Conservation (phyloP, 2,113 vertebrate species). For the Xenus cinereus region DNA sequence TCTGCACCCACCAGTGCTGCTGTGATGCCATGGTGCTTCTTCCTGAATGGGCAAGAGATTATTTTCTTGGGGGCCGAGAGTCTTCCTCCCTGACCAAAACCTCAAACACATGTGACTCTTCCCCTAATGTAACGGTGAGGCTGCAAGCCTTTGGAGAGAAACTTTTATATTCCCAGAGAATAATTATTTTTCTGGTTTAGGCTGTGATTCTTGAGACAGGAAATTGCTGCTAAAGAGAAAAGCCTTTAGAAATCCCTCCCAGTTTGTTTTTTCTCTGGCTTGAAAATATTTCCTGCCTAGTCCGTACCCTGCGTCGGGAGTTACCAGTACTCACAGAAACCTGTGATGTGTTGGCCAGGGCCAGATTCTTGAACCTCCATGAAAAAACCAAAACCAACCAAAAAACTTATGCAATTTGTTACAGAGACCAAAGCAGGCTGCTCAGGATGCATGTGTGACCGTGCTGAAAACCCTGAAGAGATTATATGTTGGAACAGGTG, state of each 20-base stretch:
- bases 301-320: background rate
- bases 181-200: background rate
- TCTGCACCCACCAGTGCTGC: background rate
- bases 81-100: background rate
- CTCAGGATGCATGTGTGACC: background rate
- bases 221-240: background rate
- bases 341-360: background rate
- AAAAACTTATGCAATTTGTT: background rate
- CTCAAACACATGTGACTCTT: accelerated
- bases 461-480: background rate
- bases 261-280: background rate
- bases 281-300: background rate
- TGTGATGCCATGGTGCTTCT: background rate
- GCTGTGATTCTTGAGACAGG: background rate
- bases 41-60: accelerated
- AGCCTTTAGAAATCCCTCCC: background rate
- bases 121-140: background rate
- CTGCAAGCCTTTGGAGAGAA: background rate
- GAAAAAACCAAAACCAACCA: background rate
- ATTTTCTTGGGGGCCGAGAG: accelerated
- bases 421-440: background rate
- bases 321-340: background rate
- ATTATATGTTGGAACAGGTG: background rate
- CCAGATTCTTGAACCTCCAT: background rate
- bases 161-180: background rate